phyloP scores from a whole-genome alignment of 2,888 invertebrate species.

The Onchidella celtica region DNA sequence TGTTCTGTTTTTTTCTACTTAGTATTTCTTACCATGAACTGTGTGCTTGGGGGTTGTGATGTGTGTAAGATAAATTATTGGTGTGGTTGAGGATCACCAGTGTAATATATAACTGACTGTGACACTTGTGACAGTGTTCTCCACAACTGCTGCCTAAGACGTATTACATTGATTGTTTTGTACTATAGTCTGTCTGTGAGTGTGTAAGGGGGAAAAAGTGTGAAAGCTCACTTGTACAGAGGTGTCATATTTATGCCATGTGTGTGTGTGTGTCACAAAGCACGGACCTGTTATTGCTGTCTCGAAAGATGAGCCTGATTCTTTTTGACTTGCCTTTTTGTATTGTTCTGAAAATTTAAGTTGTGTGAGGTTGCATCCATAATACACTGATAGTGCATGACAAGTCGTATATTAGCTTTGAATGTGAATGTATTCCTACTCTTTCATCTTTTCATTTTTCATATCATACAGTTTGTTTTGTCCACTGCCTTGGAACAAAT shows the following conservation, averaged over 20 bases:
- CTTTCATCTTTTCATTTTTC: neutral
- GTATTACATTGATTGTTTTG: neutral
- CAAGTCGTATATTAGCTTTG: neutral
- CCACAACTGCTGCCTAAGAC: constrained; percentile 26
- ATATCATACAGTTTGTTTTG: neutral
- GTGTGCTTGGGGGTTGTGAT: neutral
- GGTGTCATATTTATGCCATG: too few relatives aligned
- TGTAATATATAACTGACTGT: too few relatives aligned
- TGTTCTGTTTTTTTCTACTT: constrained; percentile 18
- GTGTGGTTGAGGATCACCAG: neutral
- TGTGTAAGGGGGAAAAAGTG: neutral
- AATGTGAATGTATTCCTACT: neutral
- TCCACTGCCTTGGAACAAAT: neutral
- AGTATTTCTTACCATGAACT: constrained; percentile 20
- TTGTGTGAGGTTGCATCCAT: neutral
- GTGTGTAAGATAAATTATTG: constrained; percentile 29
- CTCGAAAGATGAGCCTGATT: too few relatives aligned
- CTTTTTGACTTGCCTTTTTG: too few relatives aligned
- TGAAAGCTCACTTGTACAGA: too few relatives aligned
- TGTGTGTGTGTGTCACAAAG: too few relatives aligned
- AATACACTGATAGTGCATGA: neutral
- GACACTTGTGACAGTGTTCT: too few relatives aligned
- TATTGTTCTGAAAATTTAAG: too few relatives aligned
- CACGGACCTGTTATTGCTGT: too few relatives aligned
- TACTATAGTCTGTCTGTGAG: neutral